phyloP scores from a whole-genome alignment of 2,888 invertebrate species.

The Himalopsyche kuldschensis region DNA sequence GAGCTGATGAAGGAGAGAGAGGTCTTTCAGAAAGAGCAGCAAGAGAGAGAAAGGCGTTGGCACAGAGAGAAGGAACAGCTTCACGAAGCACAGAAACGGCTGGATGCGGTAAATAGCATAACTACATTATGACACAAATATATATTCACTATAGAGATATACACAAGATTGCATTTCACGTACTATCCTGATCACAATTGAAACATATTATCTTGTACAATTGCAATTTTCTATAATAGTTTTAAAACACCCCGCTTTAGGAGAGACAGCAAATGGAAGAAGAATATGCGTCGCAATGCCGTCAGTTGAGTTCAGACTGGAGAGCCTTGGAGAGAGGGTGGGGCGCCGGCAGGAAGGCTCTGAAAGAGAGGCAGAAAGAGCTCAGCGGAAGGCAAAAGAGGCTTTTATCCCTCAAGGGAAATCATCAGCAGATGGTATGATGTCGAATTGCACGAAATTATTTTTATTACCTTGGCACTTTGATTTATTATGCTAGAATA shows the following conservation, averaged over 20 bases:
- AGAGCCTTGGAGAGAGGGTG: conserved; percentile 64
- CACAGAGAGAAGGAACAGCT: conserved; percentile 62
- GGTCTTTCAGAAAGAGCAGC: conserved; percentile 62
- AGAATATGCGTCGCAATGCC: conserved; percentile 70
- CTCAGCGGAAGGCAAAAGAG: conserved; percentile 57
- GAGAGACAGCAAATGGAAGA: conserved; percentile 65
- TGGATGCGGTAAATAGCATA: conserved; percentile 58
- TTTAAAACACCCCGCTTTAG: conserved; percentile 41
- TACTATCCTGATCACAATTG: too few species aligned
- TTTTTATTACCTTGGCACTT: conserved; percentile 43
- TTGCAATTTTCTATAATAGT: too few species aligned
- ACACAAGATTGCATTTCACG: too few species aligned
- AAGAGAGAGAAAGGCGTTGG: conserved; percentile 55
- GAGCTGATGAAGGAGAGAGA: conserved; percentile 63
- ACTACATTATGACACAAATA: too few species aligned
- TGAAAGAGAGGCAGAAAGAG: conserved; percentile 62
- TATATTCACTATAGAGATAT: too few species aligned
- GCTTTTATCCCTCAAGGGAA: conserved; percentile 55
- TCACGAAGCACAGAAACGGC: conserved; percentile 69
- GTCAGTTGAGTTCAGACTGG: conserved; percentile 57
- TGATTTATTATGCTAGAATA: conserved; percentile 39
- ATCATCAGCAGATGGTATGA: conserved; percentile 56
- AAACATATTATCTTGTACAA: too few species aligned
- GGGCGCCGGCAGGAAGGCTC: conserved; percentile 61
- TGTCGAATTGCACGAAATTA: conserved; percentile 42